phyloP scores from a whole-genome alignment of 2,797 vertebrate species.

The Brotula barbata region DNA sequence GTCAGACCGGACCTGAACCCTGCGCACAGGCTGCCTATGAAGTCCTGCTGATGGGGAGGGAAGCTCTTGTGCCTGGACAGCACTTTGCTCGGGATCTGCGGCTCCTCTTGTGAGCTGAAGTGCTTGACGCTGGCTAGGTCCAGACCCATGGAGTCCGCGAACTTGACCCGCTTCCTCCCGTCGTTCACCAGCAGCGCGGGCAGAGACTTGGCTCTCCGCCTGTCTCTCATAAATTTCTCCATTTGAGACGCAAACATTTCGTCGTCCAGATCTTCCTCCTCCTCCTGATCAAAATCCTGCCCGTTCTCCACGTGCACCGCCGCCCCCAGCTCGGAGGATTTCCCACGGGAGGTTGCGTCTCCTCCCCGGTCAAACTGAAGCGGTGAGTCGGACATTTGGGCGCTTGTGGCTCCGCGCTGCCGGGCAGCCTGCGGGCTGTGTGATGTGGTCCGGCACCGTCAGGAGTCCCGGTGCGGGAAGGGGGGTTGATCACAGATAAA shows the following conservation, averaged over 20 bases:
- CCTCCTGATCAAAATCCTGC: slow-evolving; percentile 30
- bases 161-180: slow-evolving; percentile 87
- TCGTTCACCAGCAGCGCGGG: slow-evolving; percentile 69
- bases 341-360: background rate
- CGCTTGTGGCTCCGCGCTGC: background rate
- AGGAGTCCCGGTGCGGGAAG: background rate
- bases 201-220: slow-evolving; percentile 75
- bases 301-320: slow-evolving; percentile 36
- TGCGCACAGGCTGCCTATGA: slow-evolving; percentile 39
- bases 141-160: slow-evolving; percentile 88
- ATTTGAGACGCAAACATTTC: slow-evolving; percentile 59
- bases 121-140: slow-evolving; percentile 87
- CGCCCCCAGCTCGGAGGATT: background rate
- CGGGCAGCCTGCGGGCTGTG: slow-evolving; percentile 18
- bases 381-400: slow-evolving; percentile 45
- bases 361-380: background rate
- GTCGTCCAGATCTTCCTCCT: slow-evolving; percentile 53
- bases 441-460: background rate
- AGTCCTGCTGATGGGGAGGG: slow-evolving; percentile 55
- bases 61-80: slow-evolving; percentile 80
- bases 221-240: slow-evolving; percentile 61
- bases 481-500: slow-evolving; percentile 28
- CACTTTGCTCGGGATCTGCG: slow-evolving; percentile 82
- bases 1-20: slow-evolving; percentile 41
- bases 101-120: slow-evolving; percentile 87